Conservation (phyloP, 2,888 invertebrate genomes). For the Metacarcinus magister region DNA sequence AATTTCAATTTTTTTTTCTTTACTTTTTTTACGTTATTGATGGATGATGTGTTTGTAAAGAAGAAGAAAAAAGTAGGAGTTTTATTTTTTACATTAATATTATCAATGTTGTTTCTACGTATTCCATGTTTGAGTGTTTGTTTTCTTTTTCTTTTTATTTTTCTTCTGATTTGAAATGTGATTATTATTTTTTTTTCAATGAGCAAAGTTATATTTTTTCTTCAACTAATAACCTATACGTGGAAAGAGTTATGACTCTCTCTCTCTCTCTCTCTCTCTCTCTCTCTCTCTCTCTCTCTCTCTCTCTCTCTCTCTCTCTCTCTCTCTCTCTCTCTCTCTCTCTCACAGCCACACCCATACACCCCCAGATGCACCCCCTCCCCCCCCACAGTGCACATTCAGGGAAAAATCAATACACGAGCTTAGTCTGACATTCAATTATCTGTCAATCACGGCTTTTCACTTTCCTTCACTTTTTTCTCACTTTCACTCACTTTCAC, state of each 20-base stretch:
- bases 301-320: too few species aligned
- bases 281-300: neutral
- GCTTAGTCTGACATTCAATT: constrained; percentile 14
- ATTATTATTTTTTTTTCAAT: neutral
- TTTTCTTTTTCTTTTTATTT: neutral
- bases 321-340: too few species aligned
- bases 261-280: constrained; percentile 19
- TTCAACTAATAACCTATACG: neutral
- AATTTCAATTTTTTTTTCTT: neutral
- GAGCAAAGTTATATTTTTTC: neutral
- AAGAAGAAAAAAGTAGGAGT: too few species aligned
- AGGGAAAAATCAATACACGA: neutral
- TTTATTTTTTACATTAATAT: too few species aligned
- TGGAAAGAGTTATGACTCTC: neutral
- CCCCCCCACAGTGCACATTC: neutral
- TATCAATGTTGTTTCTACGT: too few species aligned
- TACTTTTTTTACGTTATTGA: too few species aligned
- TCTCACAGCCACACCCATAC: too few species aligned
- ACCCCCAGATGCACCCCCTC: too few species aligned
- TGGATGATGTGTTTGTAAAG: too few species aligned
- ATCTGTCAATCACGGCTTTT: constrained; percentile 15
- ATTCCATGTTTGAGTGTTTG: neutral
- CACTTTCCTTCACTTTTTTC: neutral
- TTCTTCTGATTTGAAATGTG: neutral
- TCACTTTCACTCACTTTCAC: too few species aligned